Base-by-base conservation (phyloP, 2,797 vertebrate genomes). In the Cossypha niveicapilla region DNA sequence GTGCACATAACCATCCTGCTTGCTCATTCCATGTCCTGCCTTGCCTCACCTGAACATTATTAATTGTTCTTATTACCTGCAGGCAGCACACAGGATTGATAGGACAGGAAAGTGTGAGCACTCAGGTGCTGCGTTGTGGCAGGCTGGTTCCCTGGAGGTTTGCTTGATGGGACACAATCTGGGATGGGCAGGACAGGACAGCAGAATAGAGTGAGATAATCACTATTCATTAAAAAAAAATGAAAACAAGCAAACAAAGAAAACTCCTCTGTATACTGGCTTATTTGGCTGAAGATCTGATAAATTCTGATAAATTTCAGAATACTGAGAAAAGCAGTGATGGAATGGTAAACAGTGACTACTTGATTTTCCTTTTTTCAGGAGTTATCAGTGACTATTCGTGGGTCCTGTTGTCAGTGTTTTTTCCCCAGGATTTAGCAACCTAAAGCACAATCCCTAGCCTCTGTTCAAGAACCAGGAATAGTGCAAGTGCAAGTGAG, bases 351-450 rank as follows among this genome's bases (percentile, higher is more conserved):
- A 91, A 71, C 3, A 24, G 10, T 32, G 32, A n/a, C 5, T 47
- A 30, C 47, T 58, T 73, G 8, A 24, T 68, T 72, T 68, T 79
- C 18, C 15, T 44, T 65, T 66, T 28, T 41, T 48, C 13, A 35
- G 28, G 37, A 67, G 5, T 28, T 78, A 50, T 15, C 27, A 18
- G 8, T 30, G 68, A 51, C 27, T 6, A 44, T 47, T 51, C 2
- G 0, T 18, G 34, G 27, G 8, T 14, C 39, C 3, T 1, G 1
- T 12, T 56, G 22, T 0, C 10, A 66, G 4, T 12, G 32, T n/a
- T 54, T 78, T 70, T 39, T 18, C 27, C 25, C n/a, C 16, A 79
- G 54, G 11, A 68, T 61, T 68, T 76, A 61, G 7, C 0, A 0
- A 44, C 19, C 18, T 28, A 17, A 80, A 88, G 34, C 25, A 60